These are phyloP conservation scores for Apus apus DNA, from an alignment of 2,113 vertebrate species.

Conservation along the genomic window DNA sequence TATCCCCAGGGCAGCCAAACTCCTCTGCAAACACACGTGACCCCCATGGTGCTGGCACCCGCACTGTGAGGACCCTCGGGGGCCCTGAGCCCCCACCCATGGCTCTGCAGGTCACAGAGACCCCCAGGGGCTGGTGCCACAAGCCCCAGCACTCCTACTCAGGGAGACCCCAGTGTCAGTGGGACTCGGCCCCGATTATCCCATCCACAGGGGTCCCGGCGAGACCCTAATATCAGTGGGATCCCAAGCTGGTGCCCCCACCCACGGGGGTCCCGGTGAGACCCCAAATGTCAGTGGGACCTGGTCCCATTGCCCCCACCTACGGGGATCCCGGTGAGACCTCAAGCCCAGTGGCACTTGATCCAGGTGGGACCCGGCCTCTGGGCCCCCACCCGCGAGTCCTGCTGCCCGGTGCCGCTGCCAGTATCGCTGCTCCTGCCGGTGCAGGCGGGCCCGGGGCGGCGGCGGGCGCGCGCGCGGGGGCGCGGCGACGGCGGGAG, in stretches of 20 bases:
- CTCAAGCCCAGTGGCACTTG: too few relatives aligned
- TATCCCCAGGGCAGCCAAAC: rapidly evolving
- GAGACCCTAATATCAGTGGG: not conserved
- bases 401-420: too few relatives aligned
- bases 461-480: slow-evolving; percentile 25
- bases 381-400: not conserved
- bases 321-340: not conserved
- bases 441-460: not conserved
- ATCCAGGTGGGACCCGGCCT: not conserved
- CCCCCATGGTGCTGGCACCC: not conserved
- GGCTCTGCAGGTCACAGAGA: not conserved
- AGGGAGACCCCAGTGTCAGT: not conserved
- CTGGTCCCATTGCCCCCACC: not conserved
- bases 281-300: not conserved
- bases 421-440: not conserved
- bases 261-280: not conserved
- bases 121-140: not conserved
- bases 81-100: not conserved
- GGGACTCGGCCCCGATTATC: rapidly evolving
- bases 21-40: rapidly evolving
- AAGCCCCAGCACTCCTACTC: too few relatives aligned
- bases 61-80: rapidly evolving
- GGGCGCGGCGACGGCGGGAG: slow-evolving; percentile 29
- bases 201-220: not conserved
- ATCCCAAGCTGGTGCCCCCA: not conserved